Base-by-base conservation (phyloP, 2,113 vertebrate species). In the Ciconia boyciana region DNA sequence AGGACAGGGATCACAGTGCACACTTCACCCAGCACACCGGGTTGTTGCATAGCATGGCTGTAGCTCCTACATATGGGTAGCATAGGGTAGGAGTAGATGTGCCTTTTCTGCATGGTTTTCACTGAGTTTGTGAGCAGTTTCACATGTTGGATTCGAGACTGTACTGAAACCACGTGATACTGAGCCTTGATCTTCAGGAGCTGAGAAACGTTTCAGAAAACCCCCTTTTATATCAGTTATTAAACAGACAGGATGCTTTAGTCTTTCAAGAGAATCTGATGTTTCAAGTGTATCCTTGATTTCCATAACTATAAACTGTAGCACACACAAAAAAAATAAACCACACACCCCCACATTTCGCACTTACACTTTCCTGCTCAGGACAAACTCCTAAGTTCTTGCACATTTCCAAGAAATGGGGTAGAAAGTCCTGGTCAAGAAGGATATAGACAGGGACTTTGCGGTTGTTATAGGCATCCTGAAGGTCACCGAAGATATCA, bases 401-500 rank as follows among this genome's bases (percentile, higher is more conserved):
- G 95, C 99, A 99, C 99, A 99, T 99, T 92, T 99, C 98, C 93
- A 99, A 96, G 97, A 99, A 99, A 75, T 99, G 98, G 3, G 97
- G 90, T 22, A 98, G 87, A 48, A 98, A 98, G 3, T 98, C 96
- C 55, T 98, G 99, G 96, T 99, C 99, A 83, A 99, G 98, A 62
- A 99, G 99, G 93, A 99, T 98, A 95, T 99, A 99, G 49, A 99
- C 99, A 8, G 99, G 99, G 66, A 99, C 98, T 26, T 94, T 94
- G 55, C 98, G 98, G 25, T 91, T 97, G 36, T 89, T 97, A 64
- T 98, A 99, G 4, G 99, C 99, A 80, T 99, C 99, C 96, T 98
- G 99, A 68, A 99, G 98, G 97, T 99, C 99, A 94, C 98, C 96
- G 58, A 99, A 99, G 96, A 99, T 98, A 95, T 99, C 99, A 11